Conservation (phyloP, 2,113 vertebrate species). For the Tamias sibiricus region DNA sequence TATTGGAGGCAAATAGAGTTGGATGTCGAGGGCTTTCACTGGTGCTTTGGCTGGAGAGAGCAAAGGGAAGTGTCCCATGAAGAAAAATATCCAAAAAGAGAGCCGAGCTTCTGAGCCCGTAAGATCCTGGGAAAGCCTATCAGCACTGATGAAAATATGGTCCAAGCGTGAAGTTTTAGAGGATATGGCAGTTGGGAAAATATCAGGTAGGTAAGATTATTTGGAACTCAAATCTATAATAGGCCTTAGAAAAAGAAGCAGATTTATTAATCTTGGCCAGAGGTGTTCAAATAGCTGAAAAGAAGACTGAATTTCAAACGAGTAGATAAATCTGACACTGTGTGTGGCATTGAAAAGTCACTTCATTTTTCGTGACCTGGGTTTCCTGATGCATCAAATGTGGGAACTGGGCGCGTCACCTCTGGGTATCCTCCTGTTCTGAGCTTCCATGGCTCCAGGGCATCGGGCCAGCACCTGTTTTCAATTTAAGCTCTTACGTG, state of each 20-base stretch:
- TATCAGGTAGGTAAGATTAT: not conserved
- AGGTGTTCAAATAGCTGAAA: not conserved
- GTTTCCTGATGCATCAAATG: slow-evolving; percentile 55
- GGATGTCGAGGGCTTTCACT: not conserved
- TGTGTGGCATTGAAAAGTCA: slow-evolving; percentile 53
- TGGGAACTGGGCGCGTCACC: slow-evolving; percentile 37
- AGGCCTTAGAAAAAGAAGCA: not conserved
- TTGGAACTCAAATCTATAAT: not conserved
- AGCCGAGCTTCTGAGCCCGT: not conserved
- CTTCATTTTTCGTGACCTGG: slow-evolving; percentile 32
- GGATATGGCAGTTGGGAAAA: not conserved
- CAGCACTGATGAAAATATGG: not conserved
- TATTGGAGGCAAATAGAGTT: not conserved
- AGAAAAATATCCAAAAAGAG: not conserved
- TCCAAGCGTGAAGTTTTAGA: not conserved
- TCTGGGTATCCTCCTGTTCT: slow-evolving; percentile 7
- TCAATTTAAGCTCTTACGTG: slow-evolving; percentile 70
- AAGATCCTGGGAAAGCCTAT: not conserved
- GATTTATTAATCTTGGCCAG: not conserved
- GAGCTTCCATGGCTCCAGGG: not conserved
- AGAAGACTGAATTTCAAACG: not conserved
- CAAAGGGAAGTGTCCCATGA: not conserved
- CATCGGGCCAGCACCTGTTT: slow-evolving; percentile 68
- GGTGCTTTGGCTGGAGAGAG: not conserved
- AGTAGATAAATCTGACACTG: slow-evolving; percentile 8